Percentiles rank a stretch among this genome's conserved stretches.
phyloP scores from a whole-genome alignment of 2,888 invertebrate species.

The Drosophila longiperda region DNA sequence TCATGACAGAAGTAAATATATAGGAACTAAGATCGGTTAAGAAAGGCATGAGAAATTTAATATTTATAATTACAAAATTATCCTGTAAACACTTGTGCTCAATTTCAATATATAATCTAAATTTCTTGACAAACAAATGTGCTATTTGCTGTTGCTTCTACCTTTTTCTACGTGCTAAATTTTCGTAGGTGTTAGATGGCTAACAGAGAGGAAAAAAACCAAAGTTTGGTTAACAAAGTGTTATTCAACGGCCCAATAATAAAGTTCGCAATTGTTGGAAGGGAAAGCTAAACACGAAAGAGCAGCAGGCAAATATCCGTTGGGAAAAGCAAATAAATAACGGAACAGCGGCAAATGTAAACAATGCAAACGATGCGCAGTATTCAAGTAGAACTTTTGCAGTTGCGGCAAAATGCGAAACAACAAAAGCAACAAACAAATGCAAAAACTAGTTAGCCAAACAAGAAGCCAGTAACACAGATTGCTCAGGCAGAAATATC shows the following conservation, averaged over 20 bases:
- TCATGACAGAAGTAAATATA: background rate
- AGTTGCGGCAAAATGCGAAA: conserved; percentile 15
- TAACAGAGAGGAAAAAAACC: conserved; percentile 21
- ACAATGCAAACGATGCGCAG: conserved; percentile 56
- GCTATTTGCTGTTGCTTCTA: background rate
- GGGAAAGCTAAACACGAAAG: conserved; percentile 22
- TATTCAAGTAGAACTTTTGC: conserved; percentile 51
- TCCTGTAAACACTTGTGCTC: background rate
- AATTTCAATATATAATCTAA: background rate
- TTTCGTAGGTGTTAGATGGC: conserved; percentile 23
- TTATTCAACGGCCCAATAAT: conserved; percentile 67
- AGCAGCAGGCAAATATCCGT: conserved; percentile 56
- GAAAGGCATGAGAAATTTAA: background rate
- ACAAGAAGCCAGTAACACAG: conserved; percentile 21
- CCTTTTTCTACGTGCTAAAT: background rate
- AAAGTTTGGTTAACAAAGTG: conserved; percentile 74
- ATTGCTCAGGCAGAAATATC: conserved; percentile 21
- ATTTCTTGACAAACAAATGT: background rate
- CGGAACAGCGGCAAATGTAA: conserved; percentile 54
- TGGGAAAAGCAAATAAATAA: conserved; percentile 65
- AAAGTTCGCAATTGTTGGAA: conserved; percentile 39
- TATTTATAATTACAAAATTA: background rate
- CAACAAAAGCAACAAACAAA: conserved; percentile 27
- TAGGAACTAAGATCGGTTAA: background rate
- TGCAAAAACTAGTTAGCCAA: conserved; percentile 49